Evolutionary conservation across 2,797 vertebrate species (phyloP), one percentile per base, ranked within the genome.

Genomic region (Myotis pilosus): DNA sequence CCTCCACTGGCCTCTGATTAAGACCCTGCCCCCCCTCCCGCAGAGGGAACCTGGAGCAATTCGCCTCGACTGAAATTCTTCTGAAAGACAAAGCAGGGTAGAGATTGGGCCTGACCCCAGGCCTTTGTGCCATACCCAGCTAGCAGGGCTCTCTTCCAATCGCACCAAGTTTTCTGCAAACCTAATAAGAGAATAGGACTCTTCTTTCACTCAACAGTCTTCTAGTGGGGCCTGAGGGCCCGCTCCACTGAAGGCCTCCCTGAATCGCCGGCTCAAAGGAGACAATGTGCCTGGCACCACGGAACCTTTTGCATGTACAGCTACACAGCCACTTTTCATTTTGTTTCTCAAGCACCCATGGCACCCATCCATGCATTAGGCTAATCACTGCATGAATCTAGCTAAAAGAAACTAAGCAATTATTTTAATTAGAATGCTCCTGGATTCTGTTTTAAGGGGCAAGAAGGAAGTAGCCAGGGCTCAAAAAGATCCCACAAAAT

Each of bases 391-490:
- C 94, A 96, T 30, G 94, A 95, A 94, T 95, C 96, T 97, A 96
- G 97, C 97, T 96, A 96, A 97, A 97, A 96, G 92, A 95, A 97
- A 95, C 95, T 94, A 91, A 94, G 97, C 97, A 97, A 97, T 97
- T 96, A 97, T 97, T 97, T 97, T 97, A 97, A 97, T 97, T 97
- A 97, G 94, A 94, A 96, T 94, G 96, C 96, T 96, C 96, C 96
- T 97, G 94, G 95, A 97, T 96, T 97, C 96, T 96, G 91, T 96
- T 96, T 96, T 94, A 96, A 97, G 96, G 97, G 93, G 96, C 91
- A 96, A 97, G 95, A 93, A 97, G 96, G 96, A 97, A 97, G 92
- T 96, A 87, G 96, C 86, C 90, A 79, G 87, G 95, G 92, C 95
- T 97, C 96, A 96, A 95, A 97, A 97, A 96, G 94, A 96, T 96